A percentile compares a stretch with the other conserved stretches of the same genome.
Conservation (phyloP, 2,113 vertebrate species). For the Petrocephalus microphthalmus region DNA sequence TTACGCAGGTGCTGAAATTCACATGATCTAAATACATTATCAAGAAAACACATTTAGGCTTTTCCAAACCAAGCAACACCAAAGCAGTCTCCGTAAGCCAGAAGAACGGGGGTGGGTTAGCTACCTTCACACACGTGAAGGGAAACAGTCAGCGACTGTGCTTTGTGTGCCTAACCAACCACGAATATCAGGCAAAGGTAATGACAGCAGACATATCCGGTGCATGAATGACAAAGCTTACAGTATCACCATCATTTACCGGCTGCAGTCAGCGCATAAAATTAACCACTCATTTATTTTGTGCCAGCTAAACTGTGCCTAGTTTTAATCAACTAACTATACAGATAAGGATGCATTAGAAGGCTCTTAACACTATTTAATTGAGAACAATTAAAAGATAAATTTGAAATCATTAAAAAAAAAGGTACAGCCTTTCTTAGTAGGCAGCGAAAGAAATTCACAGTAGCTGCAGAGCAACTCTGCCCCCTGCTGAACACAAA, state of each 20-base stretch:
- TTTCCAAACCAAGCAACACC: not conserved
- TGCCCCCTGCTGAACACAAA: not conserved
- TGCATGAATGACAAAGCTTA: not conserved
- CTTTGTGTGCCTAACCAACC: not conserved
- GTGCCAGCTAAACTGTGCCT: not conserved
- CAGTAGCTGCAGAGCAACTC: not conserved
- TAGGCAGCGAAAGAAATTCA: not conserved
- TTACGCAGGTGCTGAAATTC: not conserved
- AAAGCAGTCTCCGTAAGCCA: not conserved
- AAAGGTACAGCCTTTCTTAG: not conserved
- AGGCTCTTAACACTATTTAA: constrained; percentile 1
- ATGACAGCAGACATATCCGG: not conserved
- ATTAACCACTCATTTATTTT: not conserved
- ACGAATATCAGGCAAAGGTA: not conserved
- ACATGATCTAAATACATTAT: not conserved
- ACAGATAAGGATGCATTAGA: constrained; percentile 10
- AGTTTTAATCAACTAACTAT: not conserved
- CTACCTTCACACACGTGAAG: not conserved
- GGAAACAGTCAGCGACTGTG: not conserved
- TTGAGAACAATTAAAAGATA: not conserved
- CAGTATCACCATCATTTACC: not conserved
- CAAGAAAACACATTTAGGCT: not conserved
- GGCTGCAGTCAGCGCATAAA: not conserved
- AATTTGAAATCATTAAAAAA: not conserved
- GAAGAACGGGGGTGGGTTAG: not conserved